These are phyloP conservation scores for Drosophila prosaltans DNA, from an alignment of 1,140 invertebrate genomes.

Conservation along the genomic window DNA sequence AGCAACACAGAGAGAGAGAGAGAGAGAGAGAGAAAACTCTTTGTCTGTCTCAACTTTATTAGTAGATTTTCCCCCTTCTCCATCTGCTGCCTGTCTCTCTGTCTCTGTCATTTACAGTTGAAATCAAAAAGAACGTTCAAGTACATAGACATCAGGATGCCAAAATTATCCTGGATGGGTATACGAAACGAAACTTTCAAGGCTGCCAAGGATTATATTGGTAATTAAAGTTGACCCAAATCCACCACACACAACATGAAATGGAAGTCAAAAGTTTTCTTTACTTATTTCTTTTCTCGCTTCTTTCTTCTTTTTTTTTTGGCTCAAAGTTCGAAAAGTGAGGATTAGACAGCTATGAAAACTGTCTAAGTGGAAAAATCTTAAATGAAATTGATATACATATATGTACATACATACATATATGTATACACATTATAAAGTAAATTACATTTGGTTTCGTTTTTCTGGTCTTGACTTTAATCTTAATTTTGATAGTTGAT, in stretches of 20 bases:
- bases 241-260: conserved; percentile 17
- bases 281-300: conserved; percentile 2
- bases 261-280: conserved; percentile 3
- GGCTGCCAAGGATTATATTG: conserved; percentile 41
- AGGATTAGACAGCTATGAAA: conserved; percentile 2
- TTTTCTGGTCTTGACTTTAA: conserved; percentile 1
- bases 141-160: background rate
- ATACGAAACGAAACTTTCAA: conserved; percentile 26
- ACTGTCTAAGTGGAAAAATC: background rate
- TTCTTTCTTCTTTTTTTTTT: background rate
- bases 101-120: background rate
- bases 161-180: background rate
- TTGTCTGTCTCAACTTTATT: conserved; percentile 4
- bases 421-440: background rate
- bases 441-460: background rate
- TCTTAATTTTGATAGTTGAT: background rate
- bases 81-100: background rate
- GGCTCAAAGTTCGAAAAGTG: background rate
- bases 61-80: background rate
- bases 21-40: background rate
- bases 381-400: background rate
- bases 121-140: conserved; percentile 2
- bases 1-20: background rate
- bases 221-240: conserved; percentile 40
- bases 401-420: too few relatives aligned